phyloP scores from a whole-genome alignment of 1,140 invertebrate species.

The Drosophila miranda region DNA sequence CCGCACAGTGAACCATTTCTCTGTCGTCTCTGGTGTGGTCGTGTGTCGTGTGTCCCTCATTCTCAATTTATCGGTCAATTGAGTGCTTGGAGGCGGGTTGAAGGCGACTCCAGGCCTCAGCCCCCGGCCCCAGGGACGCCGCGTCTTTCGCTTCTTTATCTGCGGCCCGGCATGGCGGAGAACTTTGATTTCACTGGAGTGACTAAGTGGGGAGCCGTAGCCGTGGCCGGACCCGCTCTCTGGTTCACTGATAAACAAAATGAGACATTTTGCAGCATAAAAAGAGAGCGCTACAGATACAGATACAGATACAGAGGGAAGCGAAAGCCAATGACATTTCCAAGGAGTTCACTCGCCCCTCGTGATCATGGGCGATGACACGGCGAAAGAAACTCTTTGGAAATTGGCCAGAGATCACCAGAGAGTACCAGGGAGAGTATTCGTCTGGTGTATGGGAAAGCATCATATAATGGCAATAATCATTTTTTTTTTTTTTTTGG shows the following conservation, averaged over 20 bases:
- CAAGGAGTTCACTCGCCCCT: constrained; percentile 66
- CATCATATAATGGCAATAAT: too few species aligned
- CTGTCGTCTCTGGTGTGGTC: constrained; percentile 1
- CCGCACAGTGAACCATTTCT: constrained; percentile 35
- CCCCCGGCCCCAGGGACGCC: constrained; percentile 39
- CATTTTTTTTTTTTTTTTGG: constrained; percentile 13
- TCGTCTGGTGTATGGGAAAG: neutral
- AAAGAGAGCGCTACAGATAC: constrained; percentile 5
- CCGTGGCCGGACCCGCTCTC: constrained; percentile 1
- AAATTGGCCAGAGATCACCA: constrained; percentile 20
- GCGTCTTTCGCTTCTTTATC: constrained; percentile 38
- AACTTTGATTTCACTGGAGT: constrained; percentile 48
- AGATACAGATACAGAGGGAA: constrained; percentile 6
- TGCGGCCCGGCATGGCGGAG: constrained; percentile 6
- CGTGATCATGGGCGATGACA: constrained; percentile 40
- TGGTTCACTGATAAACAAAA: constrained; percentile 35
- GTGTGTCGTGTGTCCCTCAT: constrained; percentile 30
- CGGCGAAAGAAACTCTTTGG: constrained; percentile 46
- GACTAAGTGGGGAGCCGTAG: constrained; percentile 19
- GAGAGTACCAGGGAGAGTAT: neutral
- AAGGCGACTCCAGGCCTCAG: constrained; percentile 29
- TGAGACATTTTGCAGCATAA: constrained; percentile 42
- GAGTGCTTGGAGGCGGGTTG: constrained; percentile 32
- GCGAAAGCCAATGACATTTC: constrained; percentile 73
- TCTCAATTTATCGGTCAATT: constrained; percentile 62